phyloP scores from a whole-genome alignment of 2,888 invertebrate species.

The Julus scandinavius region DNA sequence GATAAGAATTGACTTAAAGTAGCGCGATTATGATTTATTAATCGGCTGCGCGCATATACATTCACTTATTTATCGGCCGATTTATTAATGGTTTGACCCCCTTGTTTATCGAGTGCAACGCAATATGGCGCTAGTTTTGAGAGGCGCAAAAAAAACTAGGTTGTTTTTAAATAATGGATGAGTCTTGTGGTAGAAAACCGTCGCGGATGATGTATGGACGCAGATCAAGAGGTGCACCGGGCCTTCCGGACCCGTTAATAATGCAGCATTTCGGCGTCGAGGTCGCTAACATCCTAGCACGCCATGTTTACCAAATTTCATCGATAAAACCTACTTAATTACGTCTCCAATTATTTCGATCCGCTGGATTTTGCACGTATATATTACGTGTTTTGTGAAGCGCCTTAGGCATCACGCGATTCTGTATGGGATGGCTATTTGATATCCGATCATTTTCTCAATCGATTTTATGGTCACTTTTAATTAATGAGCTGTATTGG shows the following conservation, averaged over 20 bases:
- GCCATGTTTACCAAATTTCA: neutral
- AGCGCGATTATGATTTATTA: neutral
- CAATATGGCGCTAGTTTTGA: neutral
- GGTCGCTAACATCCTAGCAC: neutral
- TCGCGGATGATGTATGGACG: conserved; percentile 24
- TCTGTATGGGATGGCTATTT: neutral
- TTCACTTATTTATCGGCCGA: neutral
- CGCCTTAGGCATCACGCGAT: neutral
- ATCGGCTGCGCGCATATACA: neutral
- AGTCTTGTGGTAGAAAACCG: neutral
- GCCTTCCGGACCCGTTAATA: conserved; percentile 15
- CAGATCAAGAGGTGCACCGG: neutral
- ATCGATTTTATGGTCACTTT: neutral
- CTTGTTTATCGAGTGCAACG: neutral
- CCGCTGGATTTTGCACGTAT: neutral
- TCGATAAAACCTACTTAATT: conserved; percentile 5
- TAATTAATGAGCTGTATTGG: neutral
- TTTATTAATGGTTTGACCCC: conserved; percentile 3
- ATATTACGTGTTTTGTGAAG: too few relatives aligned
- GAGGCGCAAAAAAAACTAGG: neutral
- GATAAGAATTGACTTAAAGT: neutral
- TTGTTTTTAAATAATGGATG: neutral
- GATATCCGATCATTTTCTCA: neutral
- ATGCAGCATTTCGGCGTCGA: neutral
- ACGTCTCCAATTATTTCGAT: neutral